Evolutionary conservation across 2,113 vertebrate species (phyloP).

Genomic region (Anoplopoma fimbria): DNA sequence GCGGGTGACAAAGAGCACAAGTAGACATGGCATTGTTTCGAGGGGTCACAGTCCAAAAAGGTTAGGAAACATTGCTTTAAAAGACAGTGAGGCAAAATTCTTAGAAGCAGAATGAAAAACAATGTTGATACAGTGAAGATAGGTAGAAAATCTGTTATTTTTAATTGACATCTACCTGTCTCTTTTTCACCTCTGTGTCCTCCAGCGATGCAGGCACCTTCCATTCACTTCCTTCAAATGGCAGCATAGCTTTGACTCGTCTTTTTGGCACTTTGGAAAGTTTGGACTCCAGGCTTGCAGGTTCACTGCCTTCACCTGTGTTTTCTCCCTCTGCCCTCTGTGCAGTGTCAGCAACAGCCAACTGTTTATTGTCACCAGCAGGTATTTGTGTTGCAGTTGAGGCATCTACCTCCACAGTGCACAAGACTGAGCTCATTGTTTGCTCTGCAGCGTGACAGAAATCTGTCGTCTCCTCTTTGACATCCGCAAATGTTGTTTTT

Average conservation of each 20-base stretch:
- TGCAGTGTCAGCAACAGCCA: neutral
- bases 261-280: neutral
- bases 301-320: neutral
- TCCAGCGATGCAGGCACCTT: constrained; percentile 8
- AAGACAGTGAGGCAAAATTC: neutral
- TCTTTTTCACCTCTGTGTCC: constrained; percentile 20
- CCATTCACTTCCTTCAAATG: neutral
- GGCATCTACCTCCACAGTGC: constrained; percentile 17
- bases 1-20: neutral
- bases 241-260: neutral
- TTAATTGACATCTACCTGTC: constrained; percentile 47
- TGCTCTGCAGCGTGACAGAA: constrained; percentile 19
- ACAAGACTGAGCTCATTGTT: constrained; percentile 14
- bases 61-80: neutral
- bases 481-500: constrained; percentile 18
- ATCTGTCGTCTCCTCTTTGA: constrained; percentile 30
- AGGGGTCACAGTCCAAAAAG: neutral
- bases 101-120: neutral
- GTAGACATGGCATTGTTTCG: neutral
- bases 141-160: neutral
- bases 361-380: constrained; percentile 21
- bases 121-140: neutral
- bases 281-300: neutral
- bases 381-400: neutral
- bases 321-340: neutral